These are phyloP conservation scores for Nothoprocta pentlandii DNA, from an alignment of 2,113 vertebrate species.

Conservation along the genomic window DNA sequence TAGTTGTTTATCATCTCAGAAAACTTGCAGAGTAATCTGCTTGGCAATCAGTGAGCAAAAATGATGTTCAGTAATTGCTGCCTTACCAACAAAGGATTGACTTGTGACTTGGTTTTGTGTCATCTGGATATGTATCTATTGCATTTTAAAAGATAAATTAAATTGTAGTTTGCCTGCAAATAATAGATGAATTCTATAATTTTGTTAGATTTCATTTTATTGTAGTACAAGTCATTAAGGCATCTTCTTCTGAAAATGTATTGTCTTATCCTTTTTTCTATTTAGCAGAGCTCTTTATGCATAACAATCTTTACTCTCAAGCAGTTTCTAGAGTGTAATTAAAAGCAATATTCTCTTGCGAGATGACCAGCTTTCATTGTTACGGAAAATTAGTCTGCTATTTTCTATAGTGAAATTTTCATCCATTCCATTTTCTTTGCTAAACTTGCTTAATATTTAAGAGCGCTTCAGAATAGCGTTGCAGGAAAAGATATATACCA, in stretches of 20 bases:
- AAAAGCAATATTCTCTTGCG: background rate
- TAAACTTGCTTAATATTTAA: background rate
- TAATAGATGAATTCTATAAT: constrained; percentile 1
- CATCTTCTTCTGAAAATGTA: background rate
- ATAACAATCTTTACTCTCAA: background rate
- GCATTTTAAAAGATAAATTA: background rate
- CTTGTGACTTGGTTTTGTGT: background rate
- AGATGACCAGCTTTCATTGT: background rate
- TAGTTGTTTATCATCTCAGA: background rate
- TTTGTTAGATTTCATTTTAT: constrained; percentile 32
- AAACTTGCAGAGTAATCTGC: background rate
- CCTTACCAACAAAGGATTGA: background rate
- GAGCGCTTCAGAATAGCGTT: background rate
- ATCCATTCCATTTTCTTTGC: background rate
- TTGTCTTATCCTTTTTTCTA: background rate
- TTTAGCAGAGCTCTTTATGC: background rate
- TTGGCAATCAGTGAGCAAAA: background rate
- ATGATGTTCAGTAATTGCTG: background rate
- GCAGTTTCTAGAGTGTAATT: constrained; percentile 31
- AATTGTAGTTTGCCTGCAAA: background rate
- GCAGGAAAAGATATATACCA: background rate
- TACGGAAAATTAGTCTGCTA: background rate
- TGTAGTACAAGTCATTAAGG: background rate
- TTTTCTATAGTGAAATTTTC: background rate
- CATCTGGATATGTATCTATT: background rate